A percentile compares a stretch with the other conserved stretches of the same genome.
These are phyloP conservation scores for Vanessa atalanta DNA, from an alignment of 1,140 invertebrate species.

Conservation along the genomic window DNA sequence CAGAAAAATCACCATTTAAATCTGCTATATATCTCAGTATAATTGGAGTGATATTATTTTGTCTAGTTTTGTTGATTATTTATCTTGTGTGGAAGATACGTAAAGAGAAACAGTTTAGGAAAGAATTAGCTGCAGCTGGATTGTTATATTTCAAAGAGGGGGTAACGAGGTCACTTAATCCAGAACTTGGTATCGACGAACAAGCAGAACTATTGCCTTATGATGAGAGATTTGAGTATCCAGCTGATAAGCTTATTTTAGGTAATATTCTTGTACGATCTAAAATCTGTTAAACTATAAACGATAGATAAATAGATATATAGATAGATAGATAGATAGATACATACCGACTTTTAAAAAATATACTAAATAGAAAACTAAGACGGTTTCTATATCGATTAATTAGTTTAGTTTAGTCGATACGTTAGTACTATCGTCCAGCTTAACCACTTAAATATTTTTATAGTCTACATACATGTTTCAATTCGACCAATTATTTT, in stretches of 20 bases:
- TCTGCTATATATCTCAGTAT: constrained; percentile 52
- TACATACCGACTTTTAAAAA: too few relatives aligned
- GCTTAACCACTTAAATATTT: too few relatives aligned
- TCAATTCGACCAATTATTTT: too few relatives aligned
- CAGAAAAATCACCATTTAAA: constrained; percentile 50
- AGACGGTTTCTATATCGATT: too few relatives aligned
- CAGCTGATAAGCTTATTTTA: constrained; percentile 90
- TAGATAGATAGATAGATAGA: too few relatives aligned
- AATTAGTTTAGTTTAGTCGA: too few relatives aligned
- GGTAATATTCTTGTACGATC: constrained; percentile 73
- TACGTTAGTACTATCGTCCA: too few relatives aligned
- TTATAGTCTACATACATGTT: too few relatives aligned
- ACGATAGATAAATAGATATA: too few relatives aligned
- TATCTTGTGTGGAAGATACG: constrained; percentile 81
- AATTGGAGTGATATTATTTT: constrained; percentile 72
- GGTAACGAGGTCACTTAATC: constrained; percentile 90
- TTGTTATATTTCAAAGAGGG: constrained; percentile 90
- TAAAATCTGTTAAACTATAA: too few relatives aligned
- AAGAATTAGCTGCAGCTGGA: constrained; percentile 84
- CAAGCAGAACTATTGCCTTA: constrained; percentile 96
- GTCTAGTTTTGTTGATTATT: constrained; percentile 79
- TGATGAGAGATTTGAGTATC: constrained; percentile 94
- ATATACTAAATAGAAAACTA: too few relatives aligned
- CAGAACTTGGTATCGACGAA: constrained; percentile 92
- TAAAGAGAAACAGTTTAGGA: constrained; percentile 83